Base-by-base conservation (phyloP, 2,113 vertebrate genomes). In the Rynchops niger region DNA sequence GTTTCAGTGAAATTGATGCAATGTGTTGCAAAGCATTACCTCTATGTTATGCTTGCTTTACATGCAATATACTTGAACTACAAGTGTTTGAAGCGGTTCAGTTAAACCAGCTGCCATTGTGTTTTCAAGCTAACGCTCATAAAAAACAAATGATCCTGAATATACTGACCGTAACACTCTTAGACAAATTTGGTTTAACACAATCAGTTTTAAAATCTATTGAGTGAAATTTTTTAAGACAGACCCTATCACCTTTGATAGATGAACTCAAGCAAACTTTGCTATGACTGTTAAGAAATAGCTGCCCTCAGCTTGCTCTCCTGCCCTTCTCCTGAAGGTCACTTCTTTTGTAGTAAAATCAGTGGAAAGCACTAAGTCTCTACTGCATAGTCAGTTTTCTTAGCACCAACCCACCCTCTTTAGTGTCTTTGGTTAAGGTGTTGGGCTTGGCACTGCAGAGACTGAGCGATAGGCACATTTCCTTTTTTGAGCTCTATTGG, bases 241-340 rank as follows among this genome's bases (percentile, higher is more conserved):
- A 69, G 49, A 53, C 20, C 45, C 69, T 94, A 89, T 96, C 69
- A 82, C 45, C 59, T 91, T 78, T 89, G 80, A 93, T 21, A 94
- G 69, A 86, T 92, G 80, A 90, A 78, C 79, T 80, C 62, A 65
- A 88, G 66, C 49, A 94, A 90, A 83, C 86, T 95, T 94, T 86
- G 50, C 63, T 55, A 23, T 67, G 72, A 78, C 61, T 0, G 0
- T 15, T 49, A 85, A 82, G 73, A 94, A 67, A 67, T 47, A 70
- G 49, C 58, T 93, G 79, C 79, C 86, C 79, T 19, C 67, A 86
- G 42, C 32, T 95, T 94, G 72, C 59, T 95, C 63, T 88, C 72
- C 45, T 86, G 86, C 80, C 89, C 63, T 91, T 70, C 59, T 84
- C 23, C 50, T 30, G 53, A 74, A 91, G 83, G 83, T 94, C 83